phyloP scores from a whole-genome alignment of 2,888 invertebrate genomes.

The Drosophila incognita region DNA sequence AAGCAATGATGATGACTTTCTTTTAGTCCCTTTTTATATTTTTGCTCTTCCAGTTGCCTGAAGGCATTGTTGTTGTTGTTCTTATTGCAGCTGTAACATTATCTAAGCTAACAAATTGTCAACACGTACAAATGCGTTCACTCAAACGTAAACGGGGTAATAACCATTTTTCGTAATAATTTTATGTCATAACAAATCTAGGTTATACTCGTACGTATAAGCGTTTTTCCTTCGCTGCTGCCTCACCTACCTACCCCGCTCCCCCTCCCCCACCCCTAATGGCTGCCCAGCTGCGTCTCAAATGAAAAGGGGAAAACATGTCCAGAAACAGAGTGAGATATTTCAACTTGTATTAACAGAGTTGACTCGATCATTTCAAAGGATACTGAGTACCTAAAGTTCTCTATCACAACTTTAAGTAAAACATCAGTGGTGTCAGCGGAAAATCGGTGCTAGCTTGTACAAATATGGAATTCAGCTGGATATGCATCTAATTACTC shows the following conservation, averaged over 20 bases:
- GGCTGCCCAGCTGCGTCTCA: constrained; percentile 4
- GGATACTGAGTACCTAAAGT: not conserved
- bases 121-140: constrained; percentile 84
- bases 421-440: not conserved
- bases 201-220: constrained; percentile 62
- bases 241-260: constrained; percentile 1
- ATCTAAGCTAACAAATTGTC: constrained; percentile 83
- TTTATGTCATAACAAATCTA: constrained; percentile 83
- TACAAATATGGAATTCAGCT: not conserved
- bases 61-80: constrained; percentile 39
- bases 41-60: constrained; percentile 26
- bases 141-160: constrained; percentile 84
- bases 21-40: constrained; percentile 31
- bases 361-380: not conserved
- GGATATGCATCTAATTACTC: not conserved
- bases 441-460: no score
- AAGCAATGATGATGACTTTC: constrained; percentile 62
- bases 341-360: not conserved
- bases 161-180: constrained; percentile 83
- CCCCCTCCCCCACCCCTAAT: not conserved
- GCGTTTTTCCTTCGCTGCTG: constrained; percentile 1
- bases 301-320: not conserved
- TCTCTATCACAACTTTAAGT: not conserved
- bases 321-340: not conserved
- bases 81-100: constrained; percentile 66